phyloP scores from a whole-genome alignment of 2,113 vertebrate species.

The Axis porcinus region DNA sequence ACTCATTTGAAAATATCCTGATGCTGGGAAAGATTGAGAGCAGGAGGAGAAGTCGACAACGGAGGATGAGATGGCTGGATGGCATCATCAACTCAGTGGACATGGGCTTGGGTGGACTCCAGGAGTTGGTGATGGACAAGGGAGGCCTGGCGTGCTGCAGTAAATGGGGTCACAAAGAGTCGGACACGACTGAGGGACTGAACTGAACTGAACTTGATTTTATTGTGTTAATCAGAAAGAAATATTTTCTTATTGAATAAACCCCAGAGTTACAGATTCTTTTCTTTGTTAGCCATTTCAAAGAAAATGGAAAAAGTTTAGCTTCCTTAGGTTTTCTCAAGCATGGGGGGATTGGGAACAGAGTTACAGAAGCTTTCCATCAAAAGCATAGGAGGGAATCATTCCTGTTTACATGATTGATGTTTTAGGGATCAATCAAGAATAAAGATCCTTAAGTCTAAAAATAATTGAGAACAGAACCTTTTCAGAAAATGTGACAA shows the following conservation, averaged over 20 bases:
- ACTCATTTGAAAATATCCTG: not conserved
- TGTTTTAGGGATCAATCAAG: not conserved
- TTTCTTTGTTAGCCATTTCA: not conserved
- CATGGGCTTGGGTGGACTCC: not conserved
- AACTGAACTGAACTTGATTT: not conserved
- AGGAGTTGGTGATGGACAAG: not conserved
- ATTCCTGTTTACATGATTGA: not conserved
- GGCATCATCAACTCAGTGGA: accelerated
- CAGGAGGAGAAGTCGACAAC: not conserved
- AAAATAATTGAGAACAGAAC: not conserved
- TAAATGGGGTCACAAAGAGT: not conserved
- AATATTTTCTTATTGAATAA: not conserved
- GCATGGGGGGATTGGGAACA: not conserved
- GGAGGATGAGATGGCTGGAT: not conserved
- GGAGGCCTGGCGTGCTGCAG: accelerated
- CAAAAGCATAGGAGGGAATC: not conserved
- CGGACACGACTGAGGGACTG: accelerated
- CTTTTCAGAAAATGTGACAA: not conserved
- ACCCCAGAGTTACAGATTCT: not conserved
- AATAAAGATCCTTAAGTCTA: not conserved
- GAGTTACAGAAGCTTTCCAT: not conserved
- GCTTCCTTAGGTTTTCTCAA: not conserved
- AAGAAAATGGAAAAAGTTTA: not conserved
- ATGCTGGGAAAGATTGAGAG: not conserved
- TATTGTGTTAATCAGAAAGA: not conserved